phyloP scores from a whole-genome alignment of 2,888 invertebrate genomes.

The Iphiclides podalirius region DNA sequence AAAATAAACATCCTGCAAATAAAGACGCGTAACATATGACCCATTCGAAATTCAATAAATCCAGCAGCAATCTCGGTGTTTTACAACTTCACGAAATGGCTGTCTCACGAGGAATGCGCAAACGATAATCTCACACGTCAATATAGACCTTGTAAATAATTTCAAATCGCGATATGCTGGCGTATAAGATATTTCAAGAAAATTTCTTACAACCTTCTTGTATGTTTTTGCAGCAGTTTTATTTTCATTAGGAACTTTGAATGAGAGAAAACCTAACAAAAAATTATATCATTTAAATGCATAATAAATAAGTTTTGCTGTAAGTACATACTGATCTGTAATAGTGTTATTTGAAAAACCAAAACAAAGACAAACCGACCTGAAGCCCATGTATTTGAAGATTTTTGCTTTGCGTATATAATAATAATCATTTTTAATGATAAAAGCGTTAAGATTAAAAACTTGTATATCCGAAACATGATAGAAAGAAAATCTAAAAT shows the following conservation, averaged over 20 bases:
- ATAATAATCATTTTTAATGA: too few relatives aligned
- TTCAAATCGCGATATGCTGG: slow-evolving; percentile 13
- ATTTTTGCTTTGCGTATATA: too few relatives aligned
- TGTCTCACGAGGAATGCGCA: slow-evolving; percentile 17
- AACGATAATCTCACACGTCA: slow-evolving; percentile 21
- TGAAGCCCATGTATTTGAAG: too few relatives aligned
- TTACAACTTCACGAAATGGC: slow-evolving; percentile 19
- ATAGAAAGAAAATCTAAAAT: too few relatives aligned
- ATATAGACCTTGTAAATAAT: slow-evolving; percentile 22
- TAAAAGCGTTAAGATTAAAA: too few relatives aligned
- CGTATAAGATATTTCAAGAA: background rate
- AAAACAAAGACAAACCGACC: too few relatives aligned
- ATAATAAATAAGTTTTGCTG: too few relatives aligned
- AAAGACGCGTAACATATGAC: slow-evolving; percentile 5
- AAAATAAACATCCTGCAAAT: slow-evolving; percentile 5
- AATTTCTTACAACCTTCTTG: slow-evolving; percentile 3
- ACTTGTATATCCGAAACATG: too few relatives aligned
- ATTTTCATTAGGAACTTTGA: slow-evolving; percentile 5
- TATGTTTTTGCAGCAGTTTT: background rate
- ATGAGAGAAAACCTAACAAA: too few relatives aligned
- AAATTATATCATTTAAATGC: too few relatives aligned
- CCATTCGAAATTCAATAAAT: slow-evolving; percentile 13
- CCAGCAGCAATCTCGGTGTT: slow-evolving; percentile 7
- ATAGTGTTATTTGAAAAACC: too few relatives aligned
- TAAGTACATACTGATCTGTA: too few relatives aligned